phyloP scores from a whole-genome alignment of 2,113 vertebrate genomes.

The Tyrannus savana region DNA sequence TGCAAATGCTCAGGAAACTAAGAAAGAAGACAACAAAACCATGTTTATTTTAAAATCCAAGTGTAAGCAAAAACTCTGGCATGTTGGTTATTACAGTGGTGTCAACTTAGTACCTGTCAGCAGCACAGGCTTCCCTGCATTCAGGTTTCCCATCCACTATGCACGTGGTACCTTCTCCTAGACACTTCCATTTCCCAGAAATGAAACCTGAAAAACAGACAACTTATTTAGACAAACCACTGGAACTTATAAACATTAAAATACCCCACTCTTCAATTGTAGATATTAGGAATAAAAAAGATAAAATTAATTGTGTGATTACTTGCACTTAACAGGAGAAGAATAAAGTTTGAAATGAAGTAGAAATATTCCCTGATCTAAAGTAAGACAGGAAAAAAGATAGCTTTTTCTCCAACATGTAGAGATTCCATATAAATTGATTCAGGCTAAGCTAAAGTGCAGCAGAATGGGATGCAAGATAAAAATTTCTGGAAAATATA shows the following conservation, averaged over 20 bases:
- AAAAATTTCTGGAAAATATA: background rate
- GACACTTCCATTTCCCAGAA: background rate
- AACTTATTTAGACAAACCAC: background rate
- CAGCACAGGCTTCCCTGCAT: background rate
- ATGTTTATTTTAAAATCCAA: background rate
- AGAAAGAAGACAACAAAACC: background rate
- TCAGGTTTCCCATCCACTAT: background rate
- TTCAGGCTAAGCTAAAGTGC: background rate
- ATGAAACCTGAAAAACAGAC: background rate
- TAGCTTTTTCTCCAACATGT: fast-evolving
- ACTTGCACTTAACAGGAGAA: background rate
- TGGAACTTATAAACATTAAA: background rate
- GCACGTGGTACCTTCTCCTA: background rate
- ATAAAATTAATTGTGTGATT: background rate
- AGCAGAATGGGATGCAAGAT: background rate
- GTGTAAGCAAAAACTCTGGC: background rate
- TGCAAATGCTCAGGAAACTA: background rate
- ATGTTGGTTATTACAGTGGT: background rate
- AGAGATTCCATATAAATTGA: background rate
- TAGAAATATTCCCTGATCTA: background rate
- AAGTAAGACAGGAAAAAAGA: background rate
- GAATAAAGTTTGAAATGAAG: background rate
- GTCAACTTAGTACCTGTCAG: background rate
- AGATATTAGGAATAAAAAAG: background rate
- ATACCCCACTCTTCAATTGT: background rate